These are phyloP conservation scores for Protomyctophum bolini DNA, from an alignment of 2,113 vertebrate species.

Conservation along the genomic window DNA sequence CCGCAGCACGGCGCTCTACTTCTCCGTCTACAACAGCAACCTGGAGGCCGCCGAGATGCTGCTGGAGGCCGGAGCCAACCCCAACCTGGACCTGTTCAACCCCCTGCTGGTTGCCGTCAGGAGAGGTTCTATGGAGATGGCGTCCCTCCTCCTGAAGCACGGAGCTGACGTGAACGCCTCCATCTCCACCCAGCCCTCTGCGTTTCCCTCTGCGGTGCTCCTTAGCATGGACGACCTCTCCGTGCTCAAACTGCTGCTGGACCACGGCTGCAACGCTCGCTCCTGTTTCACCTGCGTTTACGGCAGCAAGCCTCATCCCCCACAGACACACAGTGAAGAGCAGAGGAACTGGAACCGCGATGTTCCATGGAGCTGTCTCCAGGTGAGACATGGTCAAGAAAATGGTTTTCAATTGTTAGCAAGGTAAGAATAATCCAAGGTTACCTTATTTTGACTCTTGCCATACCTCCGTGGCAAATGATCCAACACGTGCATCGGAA, in stretches of 20 bases:
- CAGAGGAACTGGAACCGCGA: too few species aligned
- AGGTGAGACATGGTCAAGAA: too few species aligned
- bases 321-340: slow-evolving; percentile 13
- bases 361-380: too few species aligned
- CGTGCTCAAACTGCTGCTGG: slow-evolving; percentile 90
- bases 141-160: slow-evolving; percentile 86
- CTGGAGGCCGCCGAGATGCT: slow-evolving; percentile 81
- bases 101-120: slow-evolving; percentile 91
- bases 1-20: slow-evolving; percentile 88
- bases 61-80: slow-evolving; percentile 86
- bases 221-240: slow-evolving; percentile 88
- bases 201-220: slow-evolving; percentile 91
- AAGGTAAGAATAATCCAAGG: not conserved
- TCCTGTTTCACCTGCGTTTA: slow-evolving; percentile 89
- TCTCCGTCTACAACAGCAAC: slow-evolving; percentile 88
- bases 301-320: slow-evolving; percentile 83
- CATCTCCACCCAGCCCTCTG: slow-evolving; percentile 87
- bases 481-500: too few species aligned
- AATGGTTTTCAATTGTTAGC: not conserved
- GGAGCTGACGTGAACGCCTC: slow-evolving; percentile 89
- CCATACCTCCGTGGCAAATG: too few species aligned
- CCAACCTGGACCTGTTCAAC: slow-evolving; percentile 89
- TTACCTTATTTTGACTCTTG: too few species aligned
- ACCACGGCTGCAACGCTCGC: slow-evolving; percentile 86
- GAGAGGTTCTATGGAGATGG: slow-evolving; percentile 82